Base-by-base conservation (phyloP, 30 jellyfish, hydroid and myxozoan species). In the Phacellophora camtschatica region DNA sequence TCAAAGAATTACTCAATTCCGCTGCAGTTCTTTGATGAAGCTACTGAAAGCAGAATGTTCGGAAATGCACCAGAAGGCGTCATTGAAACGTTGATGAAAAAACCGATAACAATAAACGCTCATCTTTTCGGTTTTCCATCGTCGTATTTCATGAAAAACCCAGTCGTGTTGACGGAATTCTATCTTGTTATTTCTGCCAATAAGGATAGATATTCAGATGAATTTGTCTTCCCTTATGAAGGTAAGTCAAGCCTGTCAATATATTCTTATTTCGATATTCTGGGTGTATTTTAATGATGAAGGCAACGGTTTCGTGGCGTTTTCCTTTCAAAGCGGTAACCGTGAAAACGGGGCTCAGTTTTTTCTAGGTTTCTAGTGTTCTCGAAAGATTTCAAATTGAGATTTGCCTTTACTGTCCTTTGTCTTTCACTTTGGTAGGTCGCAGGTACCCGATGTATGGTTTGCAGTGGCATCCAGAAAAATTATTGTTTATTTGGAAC, bases 401-500 rank as follows among this genome's bases (percentile, higher is more conserved):
- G n/a, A n/a, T n/a, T n/a, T n/a, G n/a, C n/a, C n/a, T n/a, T 6
- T 22, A 5, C 2, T 18, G 15, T 11, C 29, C 75, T 15, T 45
- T 20, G 4, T 39, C 35, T 33, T 30, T 41, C 33, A 20, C 29
- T 59, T 58, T 34, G 33, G 22, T 12, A 92, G 98, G 85, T 25
- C 83, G 87, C 11, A 66, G 63, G 9, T 93, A 93, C 19, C 98
- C 98, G 13, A 41, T 92, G 16, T 92, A 84, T 66, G 98, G 98
- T 36, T 56, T 92, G 12, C 98, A 92, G 45, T 92, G 98, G 98
- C 98, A 92, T 72, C 98, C 98, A 10, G 98, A 92, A 71, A 92
- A 92, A 66, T 41, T 69, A 4, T 70, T 85, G 58, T 92, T 39
- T 31, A 93, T 92, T 12, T 73, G 81, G 82, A 92, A 85, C 55